These are phyloP conservation scores for Simalia tracyae DNA, from an alignment of 2,797 vertebrate species.

Conservation along the genomic window DNA sequence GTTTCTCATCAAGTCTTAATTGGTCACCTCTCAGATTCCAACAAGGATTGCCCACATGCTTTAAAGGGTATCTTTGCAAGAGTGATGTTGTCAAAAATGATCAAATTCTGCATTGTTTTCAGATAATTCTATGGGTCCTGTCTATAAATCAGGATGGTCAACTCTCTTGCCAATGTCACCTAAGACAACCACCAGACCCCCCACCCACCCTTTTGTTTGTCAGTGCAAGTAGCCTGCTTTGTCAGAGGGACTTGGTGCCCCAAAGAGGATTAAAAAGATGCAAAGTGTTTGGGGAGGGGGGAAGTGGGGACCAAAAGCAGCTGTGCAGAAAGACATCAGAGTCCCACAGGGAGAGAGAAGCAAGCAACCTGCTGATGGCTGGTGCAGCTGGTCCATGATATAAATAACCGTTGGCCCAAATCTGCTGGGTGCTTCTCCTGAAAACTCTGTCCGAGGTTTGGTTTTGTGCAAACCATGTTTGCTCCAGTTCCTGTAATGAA, in stretches of 20 bases:
- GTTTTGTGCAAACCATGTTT: background rate
- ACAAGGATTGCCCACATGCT: too few relatives aligned
- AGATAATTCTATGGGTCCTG: background rate
- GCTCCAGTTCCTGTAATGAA: background rate
- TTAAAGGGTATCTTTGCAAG: background rate
- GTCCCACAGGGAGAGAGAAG: background rate
- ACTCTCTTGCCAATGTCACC: too few relatives aligned
- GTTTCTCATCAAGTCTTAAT: background rate
- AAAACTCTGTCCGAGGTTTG: background rate
- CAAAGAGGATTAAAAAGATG: background rate
- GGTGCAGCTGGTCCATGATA: background rate
- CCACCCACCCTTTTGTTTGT: background rate
- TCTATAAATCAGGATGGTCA: background rate
- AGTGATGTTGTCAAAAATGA: background rate
- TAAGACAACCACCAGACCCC: too few relatives aligned
- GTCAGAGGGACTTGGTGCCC: background rate
- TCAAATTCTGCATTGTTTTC: background rate
- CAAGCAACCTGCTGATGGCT: background rate
- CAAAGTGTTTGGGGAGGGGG: background rate
- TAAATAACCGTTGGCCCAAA: conserved; percentile 29
- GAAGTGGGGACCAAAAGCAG: background rate
- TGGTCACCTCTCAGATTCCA: background rate
- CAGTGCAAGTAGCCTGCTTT: background rate
- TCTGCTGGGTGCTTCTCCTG: background rate
- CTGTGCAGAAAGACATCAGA: background rate